phyloP scores from a whole-genome alignment of 2,888 invertebrate genomes.

The Isotomurus palustris region DNA sequence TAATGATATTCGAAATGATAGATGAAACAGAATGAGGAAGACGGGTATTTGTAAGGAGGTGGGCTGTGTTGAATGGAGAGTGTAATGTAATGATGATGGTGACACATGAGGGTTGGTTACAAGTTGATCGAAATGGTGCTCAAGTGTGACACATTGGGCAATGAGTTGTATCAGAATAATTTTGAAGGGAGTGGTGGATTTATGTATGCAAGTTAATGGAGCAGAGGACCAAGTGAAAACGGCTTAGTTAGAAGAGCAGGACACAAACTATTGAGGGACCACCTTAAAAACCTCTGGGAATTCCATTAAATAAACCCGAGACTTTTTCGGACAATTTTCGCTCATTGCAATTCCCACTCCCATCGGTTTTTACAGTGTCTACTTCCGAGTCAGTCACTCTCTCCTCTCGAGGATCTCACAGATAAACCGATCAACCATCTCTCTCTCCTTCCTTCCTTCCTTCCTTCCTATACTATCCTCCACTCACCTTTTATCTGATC shows the following conservation, averaged over 20 bases:
- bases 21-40: too few species aligned
- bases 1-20: too few species aligned
- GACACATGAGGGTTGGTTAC: too few species aligned
- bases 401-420: background rate
- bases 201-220: slow-evolving; percentile 37
- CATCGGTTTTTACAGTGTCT: slow-evolving; percentile 11
- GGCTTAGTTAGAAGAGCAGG: slow-evolving; percentile 29
- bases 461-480: background rate
- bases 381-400: slow-evolving; percentile 2
- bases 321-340: slow-evolving; percentile 43
- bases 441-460: background rate
- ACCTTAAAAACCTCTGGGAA: slow-evolving; percentile 43
- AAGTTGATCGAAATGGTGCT: slow-evolving; percentile 1
- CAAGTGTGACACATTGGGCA: slow-evolving; percentile 16
- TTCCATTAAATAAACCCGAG: slow-evolving; percentile 33
- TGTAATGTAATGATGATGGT: too few species aligned
- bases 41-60: too few species aligned
- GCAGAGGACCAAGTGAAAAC: slow-evolving; percentile 35
- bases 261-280: slow-evolving; percentile 16
- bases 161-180: slow-evolving; percentile 5
- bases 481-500: slow-evolving; percentile 6
- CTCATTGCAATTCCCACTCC: slow-evolving; percentile 32
- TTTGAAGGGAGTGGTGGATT: slow-evolving; percentile 10
- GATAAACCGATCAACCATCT: background rate
- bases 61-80: too few species aligned